Conservation (phyloP, 1,140 invertebrate species). For the Ephestia elutella region DNA sequence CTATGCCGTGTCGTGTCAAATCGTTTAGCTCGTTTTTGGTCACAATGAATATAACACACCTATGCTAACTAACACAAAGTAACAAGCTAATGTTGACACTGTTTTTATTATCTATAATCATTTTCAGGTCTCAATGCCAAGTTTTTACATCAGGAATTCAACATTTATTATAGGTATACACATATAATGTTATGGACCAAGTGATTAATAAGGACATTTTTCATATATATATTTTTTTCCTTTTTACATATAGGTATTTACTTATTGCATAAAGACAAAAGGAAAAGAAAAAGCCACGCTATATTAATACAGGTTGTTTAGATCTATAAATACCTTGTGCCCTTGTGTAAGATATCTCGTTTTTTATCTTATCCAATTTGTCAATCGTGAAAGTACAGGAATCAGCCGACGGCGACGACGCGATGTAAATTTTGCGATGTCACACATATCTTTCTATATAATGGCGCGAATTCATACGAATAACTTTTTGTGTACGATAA, state of each 20-base stretch:
- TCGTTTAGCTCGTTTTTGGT: conserved; percentile 29
- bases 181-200: too few relatives aligned
- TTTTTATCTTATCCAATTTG: conserved; percentile 40
- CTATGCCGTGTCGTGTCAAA: conserved; percentile 16
- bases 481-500: too few relatives aligned
- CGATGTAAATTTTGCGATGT: background rate
- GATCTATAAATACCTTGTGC: background rate
- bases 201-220: too few relatives aligned
- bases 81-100: conserved; percentile 22
- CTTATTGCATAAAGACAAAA: too few relatives aligned
- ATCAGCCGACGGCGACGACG: background rate
- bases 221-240: too few relatives aligned
- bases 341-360: background rate
- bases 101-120: conserved; percentile 31
- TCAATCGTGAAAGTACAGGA: conserved; percentile 22
- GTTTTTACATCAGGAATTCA: background rate
- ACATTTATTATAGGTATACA: too few relatives aligned
- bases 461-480: background rate
- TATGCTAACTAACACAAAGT: conserved; percentile 17
- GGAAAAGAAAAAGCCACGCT: too few relatives aligned
- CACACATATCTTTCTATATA: background rate
- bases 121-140: conserved; percentile 49
- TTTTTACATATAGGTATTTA: too few relatives aligned
- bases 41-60: conserved; percentile 17
- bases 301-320: too few relatives aligned